These are phyloP conservation scores for Armadillidium nasatum DNA, from an alignment of 1,140 invertebrate genomes.

Conservation along the genomic window DNA sequence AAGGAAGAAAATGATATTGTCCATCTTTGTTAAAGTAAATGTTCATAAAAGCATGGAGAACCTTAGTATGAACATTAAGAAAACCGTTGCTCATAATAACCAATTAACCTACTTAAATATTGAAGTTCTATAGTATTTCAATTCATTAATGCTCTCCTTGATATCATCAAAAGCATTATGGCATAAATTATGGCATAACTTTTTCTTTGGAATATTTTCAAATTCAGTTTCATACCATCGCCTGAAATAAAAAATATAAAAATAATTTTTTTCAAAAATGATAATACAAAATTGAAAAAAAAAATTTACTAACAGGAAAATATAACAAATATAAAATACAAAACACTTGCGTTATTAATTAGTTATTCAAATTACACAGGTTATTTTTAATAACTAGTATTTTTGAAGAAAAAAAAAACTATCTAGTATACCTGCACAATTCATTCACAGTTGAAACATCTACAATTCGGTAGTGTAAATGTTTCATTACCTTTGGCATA, in stretches of 20 bases:
- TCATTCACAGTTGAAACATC: constrained; percentile 91
- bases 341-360: constrained; percentile 10
- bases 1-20: too few relatives aligned
- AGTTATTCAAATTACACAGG: constrained; percentile 24
- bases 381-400: constrained; percentile 4
- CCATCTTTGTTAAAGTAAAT: too few relatives aligned
- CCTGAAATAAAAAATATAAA: constrained; percentile 47
- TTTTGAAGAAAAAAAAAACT: constrained; percentile 20
- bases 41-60: too few relatives aligned
- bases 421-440: constrained; percentile 58
- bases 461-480: constrained; percentile 87
- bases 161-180: constrained; percentile 81
- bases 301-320: neutral
- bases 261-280: too few relatives aligned
- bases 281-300: too few relatives aligned
- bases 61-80: too few relatives aligned
- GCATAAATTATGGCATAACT: constrained; percentile 61
- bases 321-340: neutral
- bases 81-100: too few relatives aligned
- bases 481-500: constrained; percentile 67
- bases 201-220: constrained; percentile 60
- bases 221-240: constrained; percentile 67
- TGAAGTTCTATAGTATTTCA: constrained; percentile 64
- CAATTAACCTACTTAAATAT: constrained; percentile 53
- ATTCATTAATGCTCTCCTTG: constrained; percentile 75